Conservation (phyloP, 1,140 invertebrate species). For the Patella vulgata region DNA sequence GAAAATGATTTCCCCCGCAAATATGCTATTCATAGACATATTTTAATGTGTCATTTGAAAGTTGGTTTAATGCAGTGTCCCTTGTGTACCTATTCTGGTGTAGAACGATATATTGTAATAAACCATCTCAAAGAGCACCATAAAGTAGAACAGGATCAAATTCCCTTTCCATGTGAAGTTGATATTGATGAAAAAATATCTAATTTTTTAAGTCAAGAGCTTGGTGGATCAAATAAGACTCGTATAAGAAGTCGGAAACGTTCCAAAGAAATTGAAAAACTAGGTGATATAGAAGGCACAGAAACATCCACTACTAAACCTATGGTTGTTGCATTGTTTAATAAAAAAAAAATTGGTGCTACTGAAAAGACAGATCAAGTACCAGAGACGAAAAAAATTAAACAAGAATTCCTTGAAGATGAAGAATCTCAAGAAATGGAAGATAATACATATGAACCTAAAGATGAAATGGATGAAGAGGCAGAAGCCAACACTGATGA, state of each 20-base stretch:
- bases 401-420: conserved; percentile 17
- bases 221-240: too few species aligned
- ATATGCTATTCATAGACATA: conserved; percentile 35
- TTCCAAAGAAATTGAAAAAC: too few species aligned
- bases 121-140: conserved; percentile 37
- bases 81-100: conserved; percentile 32
- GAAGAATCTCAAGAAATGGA: not conserved
- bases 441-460: too few species aligned
- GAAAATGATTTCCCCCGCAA: conserved; percentile 34
- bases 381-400: not conserved
- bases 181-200: conserved; percentile 19
- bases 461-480: not conserved
- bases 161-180: conserved; percentile 1
- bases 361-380: conserved; percentile 15
- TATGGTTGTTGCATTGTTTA: not conserved
- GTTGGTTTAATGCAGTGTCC: conserved; percentile 33
- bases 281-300: too few species aligned
- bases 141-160: conserved; percentile 1
- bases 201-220: conserved; percentile 20
- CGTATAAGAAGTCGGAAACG: too few species aligned
- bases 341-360: conserved; percentile 5
- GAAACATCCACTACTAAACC: too few species aligned
- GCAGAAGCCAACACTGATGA: not conserved
- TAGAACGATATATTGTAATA: conserved; percentile 35
- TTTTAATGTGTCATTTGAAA: conserved; percentile 38